phyloP scores from a whole-genome alignment of 2,113 vertebrate species.

The Dasypus novemcinctus region DNA sequence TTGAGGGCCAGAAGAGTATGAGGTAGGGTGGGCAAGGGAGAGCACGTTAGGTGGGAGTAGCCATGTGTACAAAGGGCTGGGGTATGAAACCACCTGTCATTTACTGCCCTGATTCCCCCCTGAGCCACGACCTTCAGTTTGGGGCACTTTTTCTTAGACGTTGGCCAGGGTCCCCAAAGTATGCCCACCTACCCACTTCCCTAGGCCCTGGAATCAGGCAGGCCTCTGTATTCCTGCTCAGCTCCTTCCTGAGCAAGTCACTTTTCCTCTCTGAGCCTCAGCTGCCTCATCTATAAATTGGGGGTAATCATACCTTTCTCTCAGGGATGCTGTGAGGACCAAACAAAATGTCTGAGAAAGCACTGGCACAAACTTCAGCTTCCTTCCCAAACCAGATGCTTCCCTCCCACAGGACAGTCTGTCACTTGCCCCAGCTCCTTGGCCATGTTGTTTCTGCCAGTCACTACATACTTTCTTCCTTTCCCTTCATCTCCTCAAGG shows the following conservation, averaged over 20 bases:
- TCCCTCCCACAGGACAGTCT: neutral
- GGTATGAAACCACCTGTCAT: neutral
- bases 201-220: neutral
- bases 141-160: neutral
- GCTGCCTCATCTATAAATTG: neutral
- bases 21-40: neutral
- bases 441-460: neutral
- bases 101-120: neutral
- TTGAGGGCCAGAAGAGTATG: neutral
- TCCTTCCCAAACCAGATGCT: neutral
- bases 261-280: neutral
- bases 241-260: neutral
- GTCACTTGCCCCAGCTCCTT: neutral
- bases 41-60: neutral
- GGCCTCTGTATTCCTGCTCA: neutral
- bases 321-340: neutral
- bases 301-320: neutral
- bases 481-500: neutral
- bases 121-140: constrained; percentile 1
- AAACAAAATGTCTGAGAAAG: neutral
- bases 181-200: neutral
- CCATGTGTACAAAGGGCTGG: neutral
- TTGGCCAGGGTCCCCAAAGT: neutral
- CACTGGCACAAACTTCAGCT: neutral
- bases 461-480: neutral